These are phyloP conservation scores for Diarsia mendica DNA, from an alignment of 2,888 invertebrate species.

Conservation along the genomic window DNA sequence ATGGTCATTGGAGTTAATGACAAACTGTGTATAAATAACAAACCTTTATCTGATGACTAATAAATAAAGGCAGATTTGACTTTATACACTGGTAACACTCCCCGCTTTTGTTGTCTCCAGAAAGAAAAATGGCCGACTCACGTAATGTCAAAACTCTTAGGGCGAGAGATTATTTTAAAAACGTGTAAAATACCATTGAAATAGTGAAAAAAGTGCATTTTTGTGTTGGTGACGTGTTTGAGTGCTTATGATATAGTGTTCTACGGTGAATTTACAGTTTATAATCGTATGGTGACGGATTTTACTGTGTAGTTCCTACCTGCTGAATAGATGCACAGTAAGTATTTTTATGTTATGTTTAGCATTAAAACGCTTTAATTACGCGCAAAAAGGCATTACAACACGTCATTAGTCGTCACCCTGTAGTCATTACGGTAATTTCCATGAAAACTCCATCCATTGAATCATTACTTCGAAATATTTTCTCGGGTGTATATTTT, in stretches of 20 bases:
- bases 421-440: slow-evolving; percentile 9
- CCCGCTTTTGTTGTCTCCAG: slow-evolving; percentile 79
- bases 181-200: slow-evolving; percentile 80
- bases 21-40: slow-evolving; percentile 57
- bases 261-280: slow-evolving; percentile 61
- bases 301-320: slow-evolving; percentile 71
- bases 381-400: slow-evolving; percentile 33
- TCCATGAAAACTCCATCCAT: slow-evolving; percentile 13
- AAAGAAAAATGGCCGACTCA: slow-evolving; percentile 87
- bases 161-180: slow-evolving; percentile 79
- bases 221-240: slow-evolving; percentile 76
- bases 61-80: slow-evolving; percentile 45
- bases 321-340: slow-evolving; percentile 85
- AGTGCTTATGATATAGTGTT: slow-evolving; percentile 70
- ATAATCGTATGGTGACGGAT: slow-evolving; percentile 72
- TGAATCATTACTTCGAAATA: slow-evolving; percentile 26
- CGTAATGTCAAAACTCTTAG: slow-evolving; percentile 85
- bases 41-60: slow-evolving; percentile 59
- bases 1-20: slow-evolving; percentile 49
- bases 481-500: slow-evolving; percentile 54
- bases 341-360: slow-evolving; percentile 74
- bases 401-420: slow-evolving; percentile 26
- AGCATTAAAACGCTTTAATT: slow-evolving; percentile 32
- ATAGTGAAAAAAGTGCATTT: slow-evolving; percentile 66
- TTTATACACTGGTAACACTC: slow-evolving; percentile 76